phyloP scores from a whole-genome alignment of 2,797 vertebrate species.

The Spondyliosoma cantharus region DNA sequence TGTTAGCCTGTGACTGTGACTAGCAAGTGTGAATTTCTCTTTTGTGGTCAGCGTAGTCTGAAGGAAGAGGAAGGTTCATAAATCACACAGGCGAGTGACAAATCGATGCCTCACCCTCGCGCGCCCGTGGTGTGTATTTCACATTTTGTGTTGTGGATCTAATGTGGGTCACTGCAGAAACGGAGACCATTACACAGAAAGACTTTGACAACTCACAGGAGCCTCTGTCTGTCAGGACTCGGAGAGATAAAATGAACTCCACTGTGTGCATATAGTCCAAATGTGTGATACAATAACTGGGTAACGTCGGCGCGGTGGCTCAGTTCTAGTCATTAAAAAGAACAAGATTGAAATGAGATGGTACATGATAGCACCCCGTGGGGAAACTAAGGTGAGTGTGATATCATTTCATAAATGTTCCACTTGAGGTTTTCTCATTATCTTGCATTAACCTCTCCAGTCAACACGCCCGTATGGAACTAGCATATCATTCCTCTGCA shows the following conservation, averaged over 20 bases:
- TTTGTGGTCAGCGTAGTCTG: constrained; percentile 49
- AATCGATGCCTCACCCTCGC: constrained; percentile 41
- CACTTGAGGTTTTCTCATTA: constrained; percentile 80
- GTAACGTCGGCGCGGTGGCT: constrained; percentile 21
- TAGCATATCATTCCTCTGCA: constrained; percentile 44
- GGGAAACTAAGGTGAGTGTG: constrained; percentile 66
- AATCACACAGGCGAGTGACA: constrained; percentile 61
- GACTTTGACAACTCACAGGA: constrained; percentile 4
- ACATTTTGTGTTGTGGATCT: constrained; percentile 30
- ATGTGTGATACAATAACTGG: constrained; percentile 33
- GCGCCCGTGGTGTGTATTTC: constrained; percentile 35
- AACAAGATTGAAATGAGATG: constrained; percentile 72
- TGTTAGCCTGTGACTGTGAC: constrained; percentile 53
- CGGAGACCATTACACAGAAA: constrained; percentile 19
- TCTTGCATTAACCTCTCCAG: constrained; percentile 72
- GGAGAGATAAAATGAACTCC: constrained; percentile 11
- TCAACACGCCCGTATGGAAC: constrained; percentile 49
- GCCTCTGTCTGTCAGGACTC: constrained; percentile 1
- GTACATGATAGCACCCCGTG: constrained; percentile 55
- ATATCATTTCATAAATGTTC: constrained; percentile 76
- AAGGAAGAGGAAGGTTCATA: constrained; percentile 48
- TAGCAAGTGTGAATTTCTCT: constrained; percentile 54
- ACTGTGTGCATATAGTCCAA: neutral
- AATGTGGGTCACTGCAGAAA: constrained; percentile 30
- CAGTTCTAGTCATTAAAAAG: constrained; percentile 63